Conservation (phyloP, 2,888 invertebrate species). For the Isoperla grammatica region DNA sequence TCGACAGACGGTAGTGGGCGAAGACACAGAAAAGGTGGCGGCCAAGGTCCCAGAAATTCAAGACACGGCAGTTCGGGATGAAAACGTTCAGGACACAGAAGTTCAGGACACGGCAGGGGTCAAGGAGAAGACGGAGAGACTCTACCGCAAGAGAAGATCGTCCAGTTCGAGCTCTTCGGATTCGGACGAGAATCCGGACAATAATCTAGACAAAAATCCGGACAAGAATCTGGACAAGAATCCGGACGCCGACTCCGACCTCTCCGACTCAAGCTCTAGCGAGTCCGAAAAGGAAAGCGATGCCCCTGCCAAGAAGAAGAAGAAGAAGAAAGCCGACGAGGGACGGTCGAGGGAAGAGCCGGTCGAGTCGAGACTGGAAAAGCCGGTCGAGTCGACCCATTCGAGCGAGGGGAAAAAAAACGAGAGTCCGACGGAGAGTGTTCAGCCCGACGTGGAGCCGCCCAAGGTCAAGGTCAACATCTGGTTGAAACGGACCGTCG, state of each 20-base stretch:
- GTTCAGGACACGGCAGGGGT: slow-evolving; percentile 4
- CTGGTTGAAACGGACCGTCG: slow-evolving; percentile 82
- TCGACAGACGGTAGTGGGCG: slow-evolving; percentile 60
- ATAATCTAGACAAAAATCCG: too few species aligned
- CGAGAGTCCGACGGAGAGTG: not conserved
- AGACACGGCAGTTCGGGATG: slow-evolving; percentile 15
- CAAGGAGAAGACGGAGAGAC: slow-evolving; percentile 10
- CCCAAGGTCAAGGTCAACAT: slow-evolving; percentile 55
- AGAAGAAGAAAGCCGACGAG: not conserved
- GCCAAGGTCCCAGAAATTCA: slow-evolving; percentile 13
- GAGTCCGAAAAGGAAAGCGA: not conserved
- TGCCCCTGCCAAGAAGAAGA: not conserved
- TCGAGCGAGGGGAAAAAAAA: slow-evolving; percentile 1
- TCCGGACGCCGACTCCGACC: slow-evolving; percentile 23
- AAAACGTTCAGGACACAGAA: not conserved
- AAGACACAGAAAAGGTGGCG: slow-evolving; percentile 32
- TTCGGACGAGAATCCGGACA: not conserved
- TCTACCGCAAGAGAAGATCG: slow-evolving; percentile 25
- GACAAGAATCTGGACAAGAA: too few species aligned
- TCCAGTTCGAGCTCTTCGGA: slow-evolving; percentile 20
- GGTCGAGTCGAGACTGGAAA: too few species aligned
- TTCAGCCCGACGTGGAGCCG: not conserved
- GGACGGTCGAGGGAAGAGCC: too few species aligned
- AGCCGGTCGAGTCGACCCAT: not conserved
- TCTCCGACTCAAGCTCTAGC: slow-evolving; percentile 16